Evolutionary conservation across 2,797 vertebrate species (phyloP).

Genomic region (Karalla daura): DNA sequence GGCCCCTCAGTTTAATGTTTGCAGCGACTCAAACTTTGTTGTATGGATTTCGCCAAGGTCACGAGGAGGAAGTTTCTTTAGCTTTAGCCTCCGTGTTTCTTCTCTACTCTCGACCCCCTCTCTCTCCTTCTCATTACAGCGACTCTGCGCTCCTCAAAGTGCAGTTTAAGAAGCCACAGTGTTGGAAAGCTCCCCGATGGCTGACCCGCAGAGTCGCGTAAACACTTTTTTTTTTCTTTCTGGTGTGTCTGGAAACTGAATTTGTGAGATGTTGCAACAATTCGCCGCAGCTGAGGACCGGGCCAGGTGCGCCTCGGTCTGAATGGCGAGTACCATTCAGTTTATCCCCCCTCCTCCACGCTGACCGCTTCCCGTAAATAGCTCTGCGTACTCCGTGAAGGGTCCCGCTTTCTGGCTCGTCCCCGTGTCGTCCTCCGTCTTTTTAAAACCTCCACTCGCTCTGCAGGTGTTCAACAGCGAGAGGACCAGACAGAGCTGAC

Average conservation of each 20-base stretch:
- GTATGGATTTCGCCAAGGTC: slow-evolving; percentile 63
- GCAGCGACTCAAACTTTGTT: slow-evolving; percentile 29
- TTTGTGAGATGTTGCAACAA: neutral
- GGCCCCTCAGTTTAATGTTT: slow-evolving; percentile 44
- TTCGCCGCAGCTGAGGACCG: neutral
- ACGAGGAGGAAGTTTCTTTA: slow-evolving; percentile 59
- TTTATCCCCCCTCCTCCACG: slow-evolving; percentile 14
- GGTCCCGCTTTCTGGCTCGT: slow-evolving; percentile 2
- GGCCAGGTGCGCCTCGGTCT: neutral
- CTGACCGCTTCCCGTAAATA: neutral
- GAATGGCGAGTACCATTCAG: neutral
- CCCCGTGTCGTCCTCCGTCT: neutral
- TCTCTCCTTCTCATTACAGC: neutral
- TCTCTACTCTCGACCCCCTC: slow-evolving; percentile 8
- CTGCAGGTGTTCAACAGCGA: slow-evolving; percentile 18
- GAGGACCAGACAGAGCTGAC: slow-evolving; percentile 20
- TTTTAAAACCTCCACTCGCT: slow-evolving; percentile 11
- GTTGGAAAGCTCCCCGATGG: neutral
- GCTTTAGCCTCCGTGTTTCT: slow-evolving; percentile 22
- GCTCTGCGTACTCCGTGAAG: neutral
- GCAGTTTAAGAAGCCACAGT: neutral
- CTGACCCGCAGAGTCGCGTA: neutral
- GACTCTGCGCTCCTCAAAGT: neutral
- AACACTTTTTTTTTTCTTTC: too few relatives aligned
- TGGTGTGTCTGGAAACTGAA: slow-evolving; percentile 2